Percentiles rank a stretch among this genome's conserved stretches.
Conservation (phyloP, 2,113 vertebrate species). For the Budorcas taxicolor region DNA sequence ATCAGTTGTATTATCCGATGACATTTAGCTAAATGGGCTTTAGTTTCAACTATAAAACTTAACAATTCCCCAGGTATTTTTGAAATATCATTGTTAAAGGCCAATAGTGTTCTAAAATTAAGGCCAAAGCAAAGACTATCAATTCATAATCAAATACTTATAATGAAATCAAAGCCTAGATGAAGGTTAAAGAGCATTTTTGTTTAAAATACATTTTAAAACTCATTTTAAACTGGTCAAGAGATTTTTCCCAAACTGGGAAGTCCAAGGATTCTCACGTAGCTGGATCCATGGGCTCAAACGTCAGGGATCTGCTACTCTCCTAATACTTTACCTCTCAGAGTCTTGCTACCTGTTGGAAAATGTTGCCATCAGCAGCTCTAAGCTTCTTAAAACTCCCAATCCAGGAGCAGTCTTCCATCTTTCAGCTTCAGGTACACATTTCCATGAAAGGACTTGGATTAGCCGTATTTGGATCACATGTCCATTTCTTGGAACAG, state of each 20-base stretch:
- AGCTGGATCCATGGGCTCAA: not conserved
- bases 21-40: not conserved
- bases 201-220: not conserved
- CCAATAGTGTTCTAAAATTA: not conserved
- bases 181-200: not conserved
- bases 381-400: not conserved
- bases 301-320: fast-evolving
- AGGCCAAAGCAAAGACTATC: not conserved
- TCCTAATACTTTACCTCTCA: not conserved
- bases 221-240: not conserved
- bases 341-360: not conserved
- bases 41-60: not conserved
- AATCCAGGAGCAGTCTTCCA: not conserved
- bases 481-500: not conserved
- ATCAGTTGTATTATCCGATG: not conserved
- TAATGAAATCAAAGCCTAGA: not conserved
- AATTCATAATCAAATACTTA: slow-evolving; percentile 14
- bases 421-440: not conserved
- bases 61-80: not conserved
- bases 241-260: not conserved
- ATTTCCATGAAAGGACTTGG: not conserved
- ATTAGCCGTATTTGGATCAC: not conserved
- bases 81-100: slow-evolving; percentile 1
- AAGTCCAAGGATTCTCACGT: not conserved
- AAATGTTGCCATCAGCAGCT: not conserved